Evolutionary conservation across 2,797 vertebrate genomes (phyloP).

Genomic region (Eulemur rubriventer): DNA sequence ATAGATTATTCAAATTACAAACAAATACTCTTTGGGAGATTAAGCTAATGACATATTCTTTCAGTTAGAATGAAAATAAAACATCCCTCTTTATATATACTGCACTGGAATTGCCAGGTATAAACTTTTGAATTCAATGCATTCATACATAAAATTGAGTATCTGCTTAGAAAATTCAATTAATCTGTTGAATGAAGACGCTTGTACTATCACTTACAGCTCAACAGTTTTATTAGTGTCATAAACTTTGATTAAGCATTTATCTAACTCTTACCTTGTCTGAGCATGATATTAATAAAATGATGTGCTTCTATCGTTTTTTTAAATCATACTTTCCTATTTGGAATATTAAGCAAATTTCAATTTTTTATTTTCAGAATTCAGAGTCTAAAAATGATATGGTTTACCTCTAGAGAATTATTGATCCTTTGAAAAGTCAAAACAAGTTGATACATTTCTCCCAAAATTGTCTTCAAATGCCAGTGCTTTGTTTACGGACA

Average conservation of each 20-base stretch:
- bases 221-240: conserved; percentile 46
- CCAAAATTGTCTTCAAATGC: background rate
- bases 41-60: background rate
- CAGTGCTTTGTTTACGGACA: background rate
- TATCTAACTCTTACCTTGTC: conserved; percentile 51
- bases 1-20: conserved; percentile 25
- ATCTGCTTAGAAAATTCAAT: background rate
- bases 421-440: background rate
- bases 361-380: background rate
- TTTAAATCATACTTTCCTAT: conserved; percentile 50
- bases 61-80: background rate
- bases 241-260: conserved; percentile 14
- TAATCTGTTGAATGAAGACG: conserved; percentile 48
- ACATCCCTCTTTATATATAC: background rate
- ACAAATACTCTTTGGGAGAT: conserved; percentile 51
- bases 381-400: background rate
- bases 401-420: background rate
- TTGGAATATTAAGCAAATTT: conserved; percentile 60
- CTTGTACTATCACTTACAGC: background rate
- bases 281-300: conserved; percentile 63
- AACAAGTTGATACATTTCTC: background rate
- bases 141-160: background rate
- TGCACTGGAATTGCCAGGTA: background rate
- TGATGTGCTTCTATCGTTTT: conserved; percentile 35
- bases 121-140: background rate